phyloP scores from a whole-genome alignment of 2,888 invertebrate species.

The Oscheius onirici region DNA sequence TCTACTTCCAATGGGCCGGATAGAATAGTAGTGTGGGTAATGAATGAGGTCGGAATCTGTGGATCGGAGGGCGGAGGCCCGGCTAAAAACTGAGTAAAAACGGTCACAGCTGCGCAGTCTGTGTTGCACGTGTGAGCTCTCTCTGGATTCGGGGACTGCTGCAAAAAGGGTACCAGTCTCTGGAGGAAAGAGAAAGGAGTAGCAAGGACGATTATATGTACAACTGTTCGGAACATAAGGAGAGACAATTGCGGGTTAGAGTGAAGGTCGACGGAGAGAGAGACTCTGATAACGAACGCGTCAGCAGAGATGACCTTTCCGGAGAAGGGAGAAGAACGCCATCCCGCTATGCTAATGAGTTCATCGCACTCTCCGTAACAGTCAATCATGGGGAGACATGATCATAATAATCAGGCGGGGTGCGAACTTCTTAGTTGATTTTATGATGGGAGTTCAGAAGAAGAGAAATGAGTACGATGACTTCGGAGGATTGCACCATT shows the following conservation, averaged over 20 bases:
- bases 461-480: too few species aligned
- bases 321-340: not conserved
- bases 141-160: not conserved
- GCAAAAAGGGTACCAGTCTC: not conserved
- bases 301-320: conserved; percentile 18
- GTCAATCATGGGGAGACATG: too few species aligned
- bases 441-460: too few species aligned
- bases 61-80: not conserved
- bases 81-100: conserved; percentile 5
- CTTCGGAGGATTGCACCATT: too few species aligned
- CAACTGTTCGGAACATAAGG: conserved; percentile 15
- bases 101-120: conserved; percentile 18
- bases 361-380: not conserved
- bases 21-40: not conserved
- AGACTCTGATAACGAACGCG: conserved; percentile 15
- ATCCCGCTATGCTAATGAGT: conserved; percentile 22
- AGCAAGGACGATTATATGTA: not conserved
- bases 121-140: conserved; percentile 6
- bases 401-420: too few species aligned
- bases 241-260: conserved; percentile 24
- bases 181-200: not conserved
- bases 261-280: conserved; percentile 20
- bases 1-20: too few species aligned
- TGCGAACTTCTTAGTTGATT: too few species aligned
- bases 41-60: conserved; percentile 16